Evolutionary conservation across 1,140 invertebrate species (phyloP).

Genomic region (Daktulosphaira vitifoliae): DNA sequence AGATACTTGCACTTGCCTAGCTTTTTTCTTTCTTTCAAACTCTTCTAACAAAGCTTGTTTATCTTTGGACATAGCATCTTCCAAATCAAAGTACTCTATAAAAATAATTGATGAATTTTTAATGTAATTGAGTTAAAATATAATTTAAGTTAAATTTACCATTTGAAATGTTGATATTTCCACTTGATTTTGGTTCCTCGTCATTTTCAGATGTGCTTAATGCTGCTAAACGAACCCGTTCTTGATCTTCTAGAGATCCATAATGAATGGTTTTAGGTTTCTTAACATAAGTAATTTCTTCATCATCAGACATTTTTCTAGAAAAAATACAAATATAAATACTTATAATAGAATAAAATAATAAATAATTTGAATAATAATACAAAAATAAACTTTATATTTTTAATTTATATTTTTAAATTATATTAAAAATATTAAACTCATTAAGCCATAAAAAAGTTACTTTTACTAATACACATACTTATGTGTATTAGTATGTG

Average conservation of each 20-base stretch:
- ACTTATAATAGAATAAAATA: no score
- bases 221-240: conserved; percentile 43
- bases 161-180: conserved; percentile 63
- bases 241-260: conserved; percentile 76
- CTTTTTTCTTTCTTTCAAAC: conserved; percentile 84
- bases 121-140: not conserved
- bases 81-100: conserved; percentile 81
- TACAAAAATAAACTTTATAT: no score
- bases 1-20: conserved; percentile 83
- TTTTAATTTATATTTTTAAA: no score
- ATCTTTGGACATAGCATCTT: conserved; percentile 76
- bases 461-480: no score
- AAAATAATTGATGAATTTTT: conserved; percentile 21
- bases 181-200: conserved; percentile 37
- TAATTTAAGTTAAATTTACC: conserved; percentile 45
- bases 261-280: conserved; percentile 72
- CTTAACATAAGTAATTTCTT: conserved; percentile 65
- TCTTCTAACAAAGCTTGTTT: conserved; percentile 85
- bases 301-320: conserved; percentile 73
- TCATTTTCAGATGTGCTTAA: conserved; percentile 40
- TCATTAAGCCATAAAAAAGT: no score
- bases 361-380: no score
- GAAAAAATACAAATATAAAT: no score
- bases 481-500: no score
- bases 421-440: no score